A percentile compares a stretch with the other conserved stretches of the same genome.
phyloP scores from a whole-genome alignment of 1,140 invertebrate species.

The Cherax destructor region DNA sequence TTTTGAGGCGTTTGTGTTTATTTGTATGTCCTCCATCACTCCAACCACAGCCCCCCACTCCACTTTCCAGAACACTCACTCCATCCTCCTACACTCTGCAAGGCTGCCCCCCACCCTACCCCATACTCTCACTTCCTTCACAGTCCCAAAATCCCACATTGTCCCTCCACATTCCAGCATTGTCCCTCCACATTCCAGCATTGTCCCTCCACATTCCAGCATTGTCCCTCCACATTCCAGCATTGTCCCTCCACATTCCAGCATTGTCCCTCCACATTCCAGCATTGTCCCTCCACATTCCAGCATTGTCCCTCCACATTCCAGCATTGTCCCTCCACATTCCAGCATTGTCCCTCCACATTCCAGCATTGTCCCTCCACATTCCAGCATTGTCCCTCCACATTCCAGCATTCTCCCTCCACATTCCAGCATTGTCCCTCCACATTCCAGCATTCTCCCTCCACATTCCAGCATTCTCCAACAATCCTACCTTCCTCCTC shows the following conservation, averaged over 20 bases:
- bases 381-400: not conserved
- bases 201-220: too few species aligned
- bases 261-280: not conserved
- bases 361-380: not conserved
- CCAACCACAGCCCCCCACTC: too few species aligned
- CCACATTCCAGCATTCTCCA: not conserved
- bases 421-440: not conserved
- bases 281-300: not conserved
- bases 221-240: too few species aligned
- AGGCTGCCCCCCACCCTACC: too few species aligned
- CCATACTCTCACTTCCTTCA: too few species aligned
- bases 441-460: not conserved
- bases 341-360: not conserved
- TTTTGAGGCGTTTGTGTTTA: too few species aligned
- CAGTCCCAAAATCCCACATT: too few species aligned
- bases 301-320: not conserved
- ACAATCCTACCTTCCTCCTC: not conserved
- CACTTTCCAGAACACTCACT: too few species aligned
- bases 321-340: not conserved
- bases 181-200: too few species aligned
- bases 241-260: not conserved
- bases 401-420: not conserved
- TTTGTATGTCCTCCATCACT: too few species aligned
- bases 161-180: too few species aligned
- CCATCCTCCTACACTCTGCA: too few species aligned